phyloP scores from a whole-genome alignment of 2,113 vertebrate genomes.

The Spilogale gracilis region DNA sequence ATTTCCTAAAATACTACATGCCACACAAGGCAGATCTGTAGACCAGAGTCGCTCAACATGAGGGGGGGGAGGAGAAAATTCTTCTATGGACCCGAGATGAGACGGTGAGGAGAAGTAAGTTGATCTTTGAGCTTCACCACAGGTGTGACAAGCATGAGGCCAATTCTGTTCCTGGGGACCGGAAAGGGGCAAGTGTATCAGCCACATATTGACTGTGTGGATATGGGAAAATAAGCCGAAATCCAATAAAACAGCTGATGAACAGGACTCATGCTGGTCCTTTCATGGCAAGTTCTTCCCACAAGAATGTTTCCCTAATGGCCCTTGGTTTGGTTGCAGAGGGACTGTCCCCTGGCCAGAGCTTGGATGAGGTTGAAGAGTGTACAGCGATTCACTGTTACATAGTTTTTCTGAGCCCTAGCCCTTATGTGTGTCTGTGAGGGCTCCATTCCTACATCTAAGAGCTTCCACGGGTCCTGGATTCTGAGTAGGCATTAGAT shows the following conservation, averaged over 20 bases:
- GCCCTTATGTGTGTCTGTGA: not conserved
- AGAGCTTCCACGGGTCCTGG: not conserved
- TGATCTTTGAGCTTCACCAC: not conserved
- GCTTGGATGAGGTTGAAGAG: not conserved
- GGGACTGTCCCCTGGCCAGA: not conserved
- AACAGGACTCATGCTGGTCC: not conserved
- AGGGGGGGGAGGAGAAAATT: not conserved
- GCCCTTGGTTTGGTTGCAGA: not conserved
- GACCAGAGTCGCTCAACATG: not conserved
- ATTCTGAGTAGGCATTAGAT: not conserved
- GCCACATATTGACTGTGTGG: not conserved
- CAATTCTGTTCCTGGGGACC: not conserved
- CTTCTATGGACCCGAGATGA: not conserved
- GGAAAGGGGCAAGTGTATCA: not conserved
- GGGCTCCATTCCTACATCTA: not conserved
- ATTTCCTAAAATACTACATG: not conserved
- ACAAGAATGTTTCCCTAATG: not conserved
- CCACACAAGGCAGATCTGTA: not conserved
- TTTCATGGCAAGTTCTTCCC: not conserved
- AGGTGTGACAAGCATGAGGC: not conserved
- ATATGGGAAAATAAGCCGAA: not conserved
- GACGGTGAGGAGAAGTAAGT: not conserved
- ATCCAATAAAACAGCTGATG: not conserved
- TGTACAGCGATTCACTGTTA: not conserved
- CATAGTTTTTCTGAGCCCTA: not conserved